phyloP scores from a whole-genome alignment of 2,113 vertebrate genomes.

The Halichoerus grypus region DNA sequence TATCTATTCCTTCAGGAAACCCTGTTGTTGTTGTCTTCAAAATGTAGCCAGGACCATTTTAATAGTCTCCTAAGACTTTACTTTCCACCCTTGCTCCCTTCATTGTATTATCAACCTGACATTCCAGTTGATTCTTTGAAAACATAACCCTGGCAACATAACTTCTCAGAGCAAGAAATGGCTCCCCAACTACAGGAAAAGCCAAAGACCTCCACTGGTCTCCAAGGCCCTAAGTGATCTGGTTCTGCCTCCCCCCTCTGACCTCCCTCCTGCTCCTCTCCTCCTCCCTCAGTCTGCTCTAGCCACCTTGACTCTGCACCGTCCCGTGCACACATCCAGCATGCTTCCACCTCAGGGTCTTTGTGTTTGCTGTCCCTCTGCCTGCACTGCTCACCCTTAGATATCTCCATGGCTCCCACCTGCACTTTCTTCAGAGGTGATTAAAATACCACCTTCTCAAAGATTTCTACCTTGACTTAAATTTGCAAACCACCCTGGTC shows the following conservation, averaged over 20 bases:
- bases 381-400: neutral
- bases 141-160: neutral
- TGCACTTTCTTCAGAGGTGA: neutral
- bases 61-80: neutral
- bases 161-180: neutral
- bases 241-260: neutral
- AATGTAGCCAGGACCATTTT: neutral
- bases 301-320: neutral
- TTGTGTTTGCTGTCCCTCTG: neutral
- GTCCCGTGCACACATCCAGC: accelerated
- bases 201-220: neutral
- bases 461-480: neutral
- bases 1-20: neutral
- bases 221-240: neutral
- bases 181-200: neutral
- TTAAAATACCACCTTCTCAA: neutral
- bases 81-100: neutral
- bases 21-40: neutral
- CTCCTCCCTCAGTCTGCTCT: neutral
- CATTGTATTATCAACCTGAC: neutral
- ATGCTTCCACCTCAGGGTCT: neutral
- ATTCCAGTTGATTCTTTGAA: neutral
- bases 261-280: neutral
- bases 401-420: neutral
- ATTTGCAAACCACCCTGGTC: neutral